phyloP scores from a whole-genome alignment of 2,113 vertebrate species.

The Salvelinus fontinalis region DNA sequence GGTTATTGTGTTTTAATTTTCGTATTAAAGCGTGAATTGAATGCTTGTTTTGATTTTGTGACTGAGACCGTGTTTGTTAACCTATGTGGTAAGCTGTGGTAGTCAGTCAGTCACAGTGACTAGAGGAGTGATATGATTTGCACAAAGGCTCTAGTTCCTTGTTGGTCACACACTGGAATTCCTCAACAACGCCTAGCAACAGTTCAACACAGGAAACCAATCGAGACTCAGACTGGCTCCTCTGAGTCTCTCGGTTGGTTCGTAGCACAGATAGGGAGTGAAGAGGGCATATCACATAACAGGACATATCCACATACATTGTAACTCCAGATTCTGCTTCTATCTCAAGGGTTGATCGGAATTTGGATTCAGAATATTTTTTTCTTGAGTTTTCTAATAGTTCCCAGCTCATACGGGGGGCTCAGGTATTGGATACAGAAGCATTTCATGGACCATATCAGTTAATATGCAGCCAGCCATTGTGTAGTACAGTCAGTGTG shows the following conservation, averaged over 20 bases:
- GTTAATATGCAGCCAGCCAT: slow-evolving; percentile 73
- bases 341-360: slow-evolving; percentile 30
- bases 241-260: slow-evolving; percentile 30
- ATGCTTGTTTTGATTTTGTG: slow-evolving; percentile 43
- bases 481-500: slow-evolving; percentile 68
- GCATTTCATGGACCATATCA: slow-evolving; percentile 51
- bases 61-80: neutral
- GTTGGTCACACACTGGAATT: slow-evolving; percentile 68
- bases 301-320: slow-evolving; percentile 51
- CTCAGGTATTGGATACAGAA: slow-evolving; percentile 19
- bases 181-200: slow-evolving; percentile 73
- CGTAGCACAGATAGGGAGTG: slow-evolving; percentile 43
- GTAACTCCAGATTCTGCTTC: slow-evolving; percentile 47
- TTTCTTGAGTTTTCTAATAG: slow-evolving; percentile 28
- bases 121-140: slow-evolving; percentile 64
- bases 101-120: slow-evolving; percentile 35
- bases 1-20: slow-evolving; percentile 37
- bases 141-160: slow-evolving; percentile 67
- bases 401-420: neutral
- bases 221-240: slow-evolving; percentile 39
- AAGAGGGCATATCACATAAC: slow-evolving; percentile 24
- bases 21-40: slow-evolving; percentile 56
- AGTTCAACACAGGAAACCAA: slow-evolving; percentile 49
- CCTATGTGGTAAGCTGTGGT: slow-evolving; percentile 31
- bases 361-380: slow-evolving; percentile 7